Conservation (phyloP, 2,797 vertebrate species). For the Enteromius anoplus region DNA sequence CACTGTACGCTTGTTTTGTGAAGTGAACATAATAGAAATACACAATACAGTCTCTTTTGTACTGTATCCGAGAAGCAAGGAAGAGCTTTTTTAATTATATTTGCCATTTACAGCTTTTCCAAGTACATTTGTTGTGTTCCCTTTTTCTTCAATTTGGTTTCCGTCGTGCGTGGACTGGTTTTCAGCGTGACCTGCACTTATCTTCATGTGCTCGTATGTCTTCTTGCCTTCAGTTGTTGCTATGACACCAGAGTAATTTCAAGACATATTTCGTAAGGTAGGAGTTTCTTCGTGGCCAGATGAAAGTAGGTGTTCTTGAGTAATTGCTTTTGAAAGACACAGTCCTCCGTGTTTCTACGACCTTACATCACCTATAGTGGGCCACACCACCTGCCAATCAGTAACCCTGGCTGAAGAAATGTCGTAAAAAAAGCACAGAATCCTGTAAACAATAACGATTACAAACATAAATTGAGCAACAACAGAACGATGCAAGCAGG, state of each 20-base stretch:
- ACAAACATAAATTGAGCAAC: not conserved
- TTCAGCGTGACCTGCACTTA: constrained; percentile 41
- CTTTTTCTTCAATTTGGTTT: not conserved
- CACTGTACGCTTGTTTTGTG: not conserved
- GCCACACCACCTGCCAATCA: constrained; percentile 29
- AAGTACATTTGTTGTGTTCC: not conserved
- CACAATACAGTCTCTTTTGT: not conserved
- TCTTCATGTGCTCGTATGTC: constrained; percentile 27
- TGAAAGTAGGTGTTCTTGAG: constrained; percentile 41
- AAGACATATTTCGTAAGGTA: constrained; percentile 25
- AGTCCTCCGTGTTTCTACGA: constrained; percentile 41
- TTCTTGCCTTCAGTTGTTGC: constrained; percentile 40
- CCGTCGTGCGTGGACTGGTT: not conserved
- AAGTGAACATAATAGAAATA: constrained; percentile 14
- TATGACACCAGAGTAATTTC: constrained; percentile 37
- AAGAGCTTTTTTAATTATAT: constrained; percentile 2
- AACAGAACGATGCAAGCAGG: not conserved
- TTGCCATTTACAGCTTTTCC: constrained; percentile 3
- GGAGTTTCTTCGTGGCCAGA: constrained; percentile 39
- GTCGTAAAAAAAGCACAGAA: not conserved
- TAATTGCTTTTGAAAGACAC: constrained; percentile 49
- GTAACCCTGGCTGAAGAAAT: not conserved
- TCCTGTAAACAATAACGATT: not conserved
- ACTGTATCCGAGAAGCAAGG: constrained; percentile 10
- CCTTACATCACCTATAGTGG: constrained; percentile 50